Conservation (phyloP, 92 coral and sea anemone species). For the Scolanthus callimorphus region DNA sequence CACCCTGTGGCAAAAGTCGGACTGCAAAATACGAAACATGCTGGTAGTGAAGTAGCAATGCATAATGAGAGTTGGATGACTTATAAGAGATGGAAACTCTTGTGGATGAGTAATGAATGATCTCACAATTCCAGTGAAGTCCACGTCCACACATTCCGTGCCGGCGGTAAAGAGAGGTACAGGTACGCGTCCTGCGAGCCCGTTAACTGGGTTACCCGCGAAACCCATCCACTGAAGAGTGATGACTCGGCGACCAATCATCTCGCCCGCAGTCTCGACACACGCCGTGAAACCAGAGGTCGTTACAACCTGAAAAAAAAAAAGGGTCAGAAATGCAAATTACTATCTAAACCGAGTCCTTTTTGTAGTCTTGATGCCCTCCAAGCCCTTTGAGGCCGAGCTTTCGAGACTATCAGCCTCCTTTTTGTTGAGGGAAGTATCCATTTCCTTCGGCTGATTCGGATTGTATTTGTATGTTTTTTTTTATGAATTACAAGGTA, state of each 20-base stretch:
- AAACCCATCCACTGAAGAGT: slow-evolving; percentile 32
- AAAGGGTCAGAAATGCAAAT: no score
- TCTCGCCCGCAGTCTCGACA: slow-evolving; percentile 37
- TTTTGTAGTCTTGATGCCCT: no score
- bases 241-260: slow-evolving; percentile 4
- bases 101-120: not conserved
- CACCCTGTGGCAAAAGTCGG: not conserved
- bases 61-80: not conserved
- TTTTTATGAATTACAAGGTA: no score
- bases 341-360: not conserved
- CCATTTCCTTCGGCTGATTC: no score
- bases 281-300: slow-evolving; percentile 36
- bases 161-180: slow-evolving; percentile 60
- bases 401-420: no score
- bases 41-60: not conserved
- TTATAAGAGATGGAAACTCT: no score
- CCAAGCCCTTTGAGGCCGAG: no score
- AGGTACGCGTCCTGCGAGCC: slow-evolving; percentile 18
- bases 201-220: slow-evolving; percentile 25
- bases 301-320: no score
- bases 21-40: not conserved
- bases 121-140: slow-evolving; percentile 30
- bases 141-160: slow-evolving; percentile 41
- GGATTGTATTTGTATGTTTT: no score
- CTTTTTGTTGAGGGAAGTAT: no score